Conservation (phyloP, 2,888 invertebrate species). For the Oeneis ivallda region DNA sequence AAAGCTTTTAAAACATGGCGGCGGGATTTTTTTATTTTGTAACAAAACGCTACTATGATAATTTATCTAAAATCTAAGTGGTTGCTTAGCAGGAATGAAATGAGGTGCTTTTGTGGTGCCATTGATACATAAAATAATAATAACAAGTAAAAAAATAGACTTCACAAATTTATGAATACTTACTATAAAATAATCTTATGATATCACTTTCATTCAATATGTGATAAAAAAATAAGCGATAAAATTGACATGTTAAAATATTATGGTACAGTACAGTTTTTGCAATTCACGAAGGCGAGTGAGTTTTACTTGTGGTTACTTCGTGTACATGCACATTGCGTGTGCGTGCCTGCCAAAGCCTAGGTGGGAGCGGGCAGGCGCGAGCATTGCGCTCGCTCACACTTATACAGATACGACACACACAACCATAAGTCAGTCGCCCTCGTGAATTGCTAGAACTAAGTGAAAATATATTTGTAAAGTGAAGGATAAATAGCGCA, state of each 20-base stretch:
- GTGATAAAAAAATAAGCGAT: background rate
- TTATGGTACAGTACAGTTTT: background rate
- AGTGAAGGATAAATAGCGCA: conserved; percentile 4
- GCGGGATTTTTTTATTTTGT: too few species aligned
- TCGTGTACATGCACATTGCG: too few species aligned
- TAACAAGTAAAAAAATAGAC: background rate
- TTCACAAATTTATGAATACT: background rate
- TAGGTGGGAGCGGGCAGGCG: too few species aligned
- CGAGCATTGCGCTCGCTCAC: too few species aligned
- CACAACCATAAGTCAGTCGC: too few species aligned
- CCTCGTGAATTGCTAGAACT: too few species aligned
- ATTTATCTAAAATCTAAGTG: conserved; percentile 2
- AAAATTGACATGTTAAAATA: background rate
- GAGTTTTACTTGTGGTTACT: too few species aligned
- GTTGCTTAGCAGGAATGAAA: conserved; percentile 21
- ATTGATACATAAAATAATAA: conserved; percentile 21
- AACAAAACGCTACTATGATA: background rate
- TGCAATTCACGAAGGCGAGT: too few species aligned
- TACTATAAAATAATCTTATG: background rate
- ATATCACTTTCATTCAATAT: too few species aligned
- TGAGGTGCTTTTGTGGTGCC: conserved; percentile 62
- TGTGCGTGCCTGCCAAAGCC: too few species aligned
- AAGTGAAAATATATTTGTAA: background rate
- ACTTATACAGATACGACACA: too few species aligned
- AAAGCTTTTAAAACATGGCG: too few species aligned